Evolutionary conservation across 2,113 vertebrate species (phyloP), one percentile per base, ranked within the genome.

Genomic region (Haplochromis burtoni): DNA sequence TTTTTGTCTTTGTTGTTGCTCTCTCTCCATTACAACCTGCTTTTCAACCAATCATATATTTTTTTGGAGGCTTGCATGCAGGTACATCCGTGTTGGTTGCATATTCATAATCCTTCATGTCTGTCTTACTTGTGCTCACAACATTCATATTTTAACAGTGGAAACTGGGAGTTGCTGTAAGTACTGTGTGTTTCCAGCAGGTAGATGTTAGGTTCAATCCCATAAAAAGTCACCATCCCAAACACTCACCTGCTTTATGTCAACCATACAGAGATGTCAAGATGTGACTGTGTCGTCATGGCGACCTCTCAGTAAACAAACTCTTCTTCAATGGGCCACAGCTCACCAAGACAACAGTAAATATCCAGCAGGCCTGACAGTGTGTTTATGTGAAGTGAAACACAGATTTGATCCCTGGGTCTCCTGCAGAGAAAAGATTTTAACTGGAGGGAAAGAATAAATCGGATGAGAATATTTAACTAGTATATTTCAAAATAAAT

Each of bases 281-380:
- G 83, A 19, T 24, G 42, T 45, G n/a, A 47, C 31, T 31, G 45
- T 17, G 61, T 87, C 33, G 35, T 54, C 80, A 84, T 82, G 78
- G 42, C 13, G 17, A 87, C 87, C 2, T 7, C 59, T 68, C 45
- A 12, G 83, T 83, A 90, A 89, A 92, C 88, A 63, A 31, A 80
- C 24, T 88, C 81, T 63, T 66, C 89, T 59, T 79, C 33, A 35
- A 61, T 47, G 84, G 84, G 38, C 78, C 47, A 19, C 33, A 13
- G 40, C 61, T 91, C 90, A 51, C 87, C 86, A 24, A 49, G 59
- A 83, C 51, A 86, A 88, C 86, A 38, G 45, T 88, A 91, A 94
- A 93, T 90, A 92, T 35, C 40, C 51, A 80, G 17, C 21, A 80
- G 80, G 63, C 79, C 80, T 66, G 57, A 73, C 38, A 55, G 83